These are phyloP conservation scores for Brachionus koreanus DNA, from an alignment of 1,140 invertebrate species.

Conservation along the genomic window DNA sequence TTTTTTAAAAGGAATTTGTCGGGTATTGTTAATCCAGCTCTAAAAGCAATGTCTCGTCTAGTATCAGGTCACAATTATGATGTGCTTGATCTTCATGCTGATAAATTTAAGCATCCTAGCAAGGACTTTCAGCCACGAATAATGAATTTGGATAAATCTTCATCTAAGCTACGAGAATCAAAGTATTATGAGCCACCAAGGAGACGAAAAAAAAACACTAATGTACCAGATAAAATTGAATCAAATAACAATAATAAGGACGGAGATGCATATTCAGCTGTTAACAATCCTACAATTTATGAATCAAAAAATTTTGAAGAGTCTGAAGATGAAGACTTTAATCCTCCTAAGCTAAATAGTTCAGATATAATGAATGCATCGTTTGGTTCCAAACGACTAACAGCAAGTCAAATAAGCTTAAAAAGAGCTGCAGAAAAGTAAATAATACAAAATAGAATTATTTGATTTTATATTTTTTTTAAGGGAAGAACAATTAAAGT, in stretches of 20 bases:
- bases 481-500: constrained; percentile 28
- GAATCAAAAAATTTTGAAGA: neutral
- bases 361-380: constrained; percentile 1
- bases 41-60: constrained; percentile 23
- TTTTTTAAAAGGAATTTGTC: neutral
- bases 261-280: neutral
- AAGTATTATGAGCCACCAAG: constrained; percentile 14
- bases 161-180: constrained; percentile 13
- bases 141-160: neutral
- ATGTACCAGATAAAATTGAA: neutral
- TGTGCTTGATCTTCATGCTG: constrained; percentile 5
- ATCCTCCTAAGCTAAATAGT: neutral
- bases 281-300: neutral
- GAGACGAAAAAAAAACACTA: neutral
- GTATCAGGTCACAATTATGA: constrained; percentile 37
- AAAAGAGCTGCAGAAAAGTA: constrained; percentile 12
- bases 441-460: neutral
- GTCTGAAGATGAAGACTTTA: neutral
- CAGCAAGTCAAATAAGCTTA: neutral
- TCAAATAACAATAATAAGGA: neutral
- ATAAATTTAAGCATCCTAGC: constrained; percentile 15
- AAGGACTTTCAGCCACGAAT: constrained; percentile 34
- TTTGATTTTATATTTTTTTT: neutral
- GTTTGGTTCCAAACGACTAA: neutral
- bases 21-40: neutral